Evolutionary conservation across 1,140 invertebrate species (phyloP), one percentile per base, ranked within the genome.

Genomic region (Magallana ariakensis): DNA sequence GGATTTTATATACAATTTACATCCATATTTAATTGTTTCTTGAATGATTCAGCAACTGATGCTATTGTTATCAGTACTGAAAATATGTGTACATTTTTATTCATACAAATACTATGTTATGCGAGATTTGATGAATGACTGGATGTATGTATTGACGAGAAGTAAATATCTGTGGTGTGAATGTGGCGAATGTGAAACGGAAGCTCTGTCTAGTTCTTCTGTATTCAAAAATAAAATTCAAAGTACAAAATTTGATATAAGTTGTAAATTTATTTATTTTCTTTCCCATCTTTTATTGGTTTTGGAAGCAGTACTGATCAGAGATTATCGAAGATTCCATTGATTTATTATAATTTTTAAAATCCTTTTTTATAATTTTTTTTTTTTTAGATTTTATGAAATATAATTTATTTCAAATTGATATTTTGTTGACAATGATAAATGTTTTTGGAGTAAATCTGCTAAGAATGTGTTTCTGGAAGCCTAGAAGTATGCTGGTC

Each of bases 21-120:
- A 26, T 75, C 66, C 22, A 75, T 75, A 75, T 75, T 75, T 10
- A 75, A 75, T 4, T 46, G 33, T 75, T 26, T 75, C 33, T 75
- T 33, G 13, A 75, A 26, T 75, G 66, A 75, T 26, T 26, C 22
- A 75, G 66, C 19, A 75, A 26, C 19, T 13, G 22, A 26, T 26
- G 22, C 26, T 26, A 26, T 75, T 26, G 66, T 9, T 75, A 3
- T 75, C 19, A 75, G 22, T 70, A 70, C 62, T 70, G 22, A 70
- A 19, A 19, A 46, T 75, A 75, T 75, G 9, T 33, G 13, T 46
- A 75, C 33, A 75, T 75, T 33, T 75, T 7, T 22, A 13, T 75
- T 75, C 66, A 75, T 75, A 13, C 19, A 75, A 46, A 22, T 75
- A 33, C 22, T 11, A 26, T 26, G 66, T 26, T 13, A 26, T 26